phyloP scores from a whole-genome alignment of 2,888 invertebrate genomes.

The Diachrysia chrysitis region DNA sequence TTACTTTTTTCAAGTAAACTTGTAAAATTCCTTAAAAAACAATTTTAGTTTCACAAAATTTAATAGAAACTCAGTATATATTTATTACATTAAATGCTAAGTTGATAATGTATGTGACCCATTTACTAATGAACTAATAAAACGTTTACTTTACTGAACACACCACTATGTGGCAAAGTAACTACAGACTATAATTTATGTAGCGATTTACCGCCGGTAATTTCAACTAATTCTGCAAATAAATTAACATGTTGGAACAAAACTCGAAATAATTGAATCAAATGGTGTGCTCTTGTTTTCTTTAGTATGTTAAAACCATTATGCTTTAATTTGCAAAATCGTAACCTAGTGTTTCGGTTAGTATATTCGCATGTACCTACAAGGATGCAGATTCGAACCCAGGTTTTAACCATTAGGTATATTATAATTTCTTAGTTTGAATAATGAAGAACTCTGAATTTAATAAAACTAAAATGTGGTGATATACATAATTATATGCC shows the following conservation, averaged over 20 bases:
- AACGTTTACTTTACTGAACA: neutral
- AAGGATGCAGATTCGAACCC: too few species aligned
- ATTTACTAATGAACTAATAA: neutral
- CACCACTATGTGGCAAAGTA: neutral
- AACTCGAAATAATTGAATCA: neutral
- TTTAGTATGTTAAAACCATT: neutral
- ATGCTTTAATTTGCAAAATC: neutral
- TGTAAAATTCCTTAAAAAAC: too few species aligned
- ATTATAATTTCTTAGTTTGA: too few species aligned
- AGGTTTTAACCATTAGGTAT: too few species aligned
- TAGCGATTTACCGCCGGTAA: neutral
- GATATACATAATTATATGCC: too few species aligned
- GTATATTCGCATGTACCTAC: too few species aligned
- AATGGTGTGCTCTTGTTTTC: neutral
- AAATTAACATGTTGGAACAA: constrained; percentile 1
- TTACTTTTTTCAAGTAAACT: too few species aligned
- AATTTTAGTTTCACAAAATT: too few species aligned
- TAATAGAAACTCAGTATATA: too few species aligned
- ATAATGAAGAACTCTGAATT: too few species aligned
- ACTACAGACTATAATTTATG: neutral
- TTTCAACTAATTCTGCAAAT: neutral
- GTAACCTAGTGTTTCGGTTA: too few species aligned
- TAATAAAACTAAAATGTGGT: too few species aligned
- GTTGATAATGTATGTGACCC: neutral
- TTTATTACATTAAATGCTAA: neutral